phyloP scores from a whole-genome alignment of 2,888 invertebrate species.

The Poecilobothrus nobilitatus region DNA sequence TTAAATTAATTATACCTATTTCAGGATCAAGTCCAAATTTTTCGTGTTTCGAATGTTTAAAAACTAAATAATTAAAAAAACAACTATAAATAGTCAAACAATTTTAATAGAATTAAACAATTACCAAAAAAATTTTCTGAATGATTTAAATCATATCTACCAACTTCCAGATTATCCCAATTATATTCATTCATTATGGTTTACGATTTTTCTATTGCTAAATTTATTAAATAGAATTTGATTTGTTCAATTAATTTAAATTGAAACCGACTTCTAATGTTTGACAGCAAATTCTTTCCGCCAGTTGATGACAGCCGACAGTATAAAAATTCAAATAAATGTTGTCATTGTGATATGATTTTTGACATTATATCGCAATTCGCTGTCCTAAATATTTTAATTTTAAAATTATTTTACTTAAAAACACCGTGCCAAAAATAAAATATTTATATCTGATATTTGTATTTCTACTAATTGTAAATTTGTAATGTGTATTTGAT shows the following conservation, averaged over 20 bases:
- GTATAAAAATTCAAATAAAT: too few species aligned
- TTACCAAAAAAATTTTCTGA: conserved; percentile 36
- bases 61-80: conserved; percentile 17
- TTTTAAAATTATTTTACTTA: too few species aligned
- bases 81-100: not conserved
- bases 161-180: conserved; percentile 38
- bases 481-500: too few species aligned
- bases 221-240: not conserved
- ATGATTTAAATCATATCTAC: conserved; percentile 31
- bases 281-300: not conserved
- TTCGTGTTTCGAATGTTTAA: conserved; percentile 28
- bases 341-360: too few species aligned
- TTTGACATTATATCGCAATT: too few species aligned
- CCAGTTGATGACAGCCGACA: not conserved
- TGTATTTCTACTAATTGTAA: too few species aligned
- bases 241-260: not conserved
- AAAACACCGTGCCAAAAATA: too few species aligned
- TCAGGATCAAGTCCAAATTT: conserved; percentile 13
- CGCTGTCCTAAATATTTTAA: too few species aligned
- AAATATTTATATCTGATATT: too few species aligned
- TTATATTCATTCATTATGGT: conserved; percentile 23
- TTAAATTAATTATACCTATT: not conserved
- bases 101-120: conserved; percentile 20
- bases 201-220: not conserved
- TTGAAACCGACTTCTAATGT: not conserved